Conservation (phyloP, 2,113 vertebrate genomes). For the Plotosus lineatus region DNA sequence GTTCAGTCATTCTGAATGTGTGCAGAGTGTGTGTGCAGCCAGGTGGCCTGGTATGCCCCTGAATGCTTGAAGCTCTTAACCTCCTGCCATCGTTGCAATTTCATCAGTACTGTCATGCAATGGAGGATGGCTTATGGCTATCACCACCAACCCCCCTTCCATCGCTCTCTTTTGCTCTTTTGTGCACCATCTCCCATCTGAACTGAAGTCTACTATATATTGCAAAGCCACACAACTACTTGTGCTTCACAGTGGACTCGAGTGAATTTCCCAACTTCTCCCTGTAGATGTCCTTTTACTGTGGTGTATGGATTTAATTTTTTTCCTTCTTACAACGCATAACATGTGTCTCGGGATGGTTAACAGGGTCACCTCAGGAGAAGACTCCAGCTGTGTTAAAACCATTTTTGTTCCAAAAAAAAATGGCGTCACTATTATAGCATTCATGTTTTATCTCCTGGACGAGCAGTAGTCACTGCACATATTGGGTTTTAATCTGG, state of each 20-base stretch:
- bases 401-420: neutral
- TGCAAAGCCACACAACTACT: slow-evolving; percentile 64
- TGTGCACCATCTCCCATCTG: slow-evolving; percentile 53
- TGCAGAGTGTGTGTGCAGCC: slow-evolving; percentile 47
- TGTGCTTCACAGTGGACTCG: slow-evolving; percentile 68
- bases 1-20: slow-evolving; percentile 43
- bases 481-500: too few species aligned
- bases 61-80: slow-evolving; percentile 74
- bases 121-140: slow-evolving; percentile 62
- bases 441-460: neutral
- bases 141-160: neutral
- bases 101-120: slow-evolving; percentile 80
- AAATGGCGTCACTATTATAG: neutral
- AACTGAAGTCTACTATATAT: slow-evolving; percentile 38
- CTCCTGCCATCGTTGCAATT: slow-evolving; percentile 76
- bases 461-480: neutral
- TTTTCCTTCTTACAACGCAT: neutral
- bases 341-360: neutral
- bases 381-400: neutral
- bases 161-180: neutral
- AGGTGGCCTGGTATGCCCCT: slow-evolving; percentile 75
- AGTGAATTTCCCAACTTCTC: slow-evolving; percentile 63
- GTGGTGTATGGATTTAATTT: slow-evolving; percentile 6
- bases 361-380: neutral
- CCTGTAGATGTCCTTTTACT: slow-evolving; percentile 45